Conservation (phyloP, 1,140 invertebrate species). For the Bombyx mori region ASM3026992v2 NC_085107.1:1346501-1347000, state of each 20-base stretch:
- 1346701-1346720: constrained; percentile 61
- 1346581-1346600: too few species aligned
- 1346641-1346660: constrained; percentile 20
- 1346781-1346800: constrained; percentile 62
- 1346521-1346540: too few species aligned
- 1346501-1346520: too few species aligned
- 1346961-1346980: constrained; percentile 57
- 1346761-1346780: constrained; percentile 59
- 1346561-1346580: too few species aligned
- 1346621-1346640: constrained; percentile 17
- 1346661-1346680: constrained; percentile 26
- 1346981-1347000: constrained; percentile 56
- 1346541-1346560: too few species aligned
- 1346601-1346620: too few species aligned
- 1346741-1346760: constrained; percentile 63
- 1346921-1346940: constrained; percentile 40
- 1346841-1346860: too few species aligned
- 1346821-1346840: too few species aligned
- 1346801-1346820: constrained; percentile 48
- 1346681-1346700: constrained; percentile 64
- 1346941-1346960: constrained; percentile 55
- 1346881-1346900: too few species aligned
- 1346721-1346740: constrained; percentile 67
- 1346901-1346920: not conserved
- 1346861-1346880: too few species aligned